Evolutionary conservation across 2,888 invertebrate species (phyloP).

Genomic region (Stenodema calcarata): DNA sequence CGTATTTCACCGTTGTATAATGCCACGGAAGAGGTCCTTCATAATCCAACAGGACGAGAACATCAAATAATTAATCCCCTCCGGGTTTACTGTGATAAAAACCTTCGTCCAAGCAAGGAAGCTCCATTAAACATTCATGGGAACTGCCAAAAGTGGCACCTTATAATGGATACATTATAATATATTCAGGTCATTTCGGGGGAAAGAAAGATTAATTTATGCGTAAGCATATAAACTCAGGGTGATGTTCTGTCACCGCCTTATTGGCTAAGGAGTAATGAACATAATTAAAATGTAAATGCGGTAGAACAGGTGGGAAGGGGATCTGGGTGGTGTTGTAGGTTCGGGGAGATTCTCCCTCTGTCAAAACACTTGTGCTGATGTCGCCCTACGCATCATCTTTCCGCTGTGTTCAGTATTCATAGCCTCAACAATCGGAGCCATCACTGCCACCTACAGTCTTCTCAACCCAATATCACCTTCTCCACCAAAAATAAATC

Average conservation of each 20-base stretch:
- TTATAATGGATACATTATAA: slow-evolving; percentile 28
- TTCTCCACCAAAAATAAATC: no score
- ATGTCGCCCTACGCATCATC: no score
- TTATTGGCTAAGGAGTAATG: slow-evolving; percentile 42
- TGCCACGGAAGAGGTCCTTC: neutral
- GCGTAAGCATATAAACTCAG: slow-evolving; percentile 36
- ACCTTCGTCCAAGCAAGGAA: neutral
- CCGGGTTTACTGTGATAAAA: slow-evolving; percentile 1
- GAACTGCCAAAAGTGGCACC: slow-evolving; percentile 28
- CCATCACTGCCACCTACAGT: no score
- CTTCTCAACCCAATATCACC: no score
- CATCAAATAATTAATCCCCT: slow-evolving; percentile 15
- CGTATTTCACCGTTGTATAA: neutral
- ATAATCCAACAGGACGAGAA: neutral
- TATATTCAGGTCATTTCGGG: slow-evolving; percentile 18
- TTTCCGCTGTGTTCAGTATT: no score
- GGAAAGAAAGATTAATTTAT: slow-evolving; percentile 38
- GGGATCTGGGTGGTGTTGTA: neutral
- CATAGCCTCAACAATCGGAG: no score
- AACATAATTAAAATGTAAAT: slow-evolving; percentile 41
- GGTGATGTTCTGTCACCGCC: slow-evolving; percentile 38
- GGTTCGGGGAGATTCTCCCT: neutral
- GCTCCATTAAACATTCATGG: slow-evolving; percentile 30
- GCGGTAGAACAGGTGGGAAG: neutral
- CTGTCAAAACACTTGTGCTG: neutral